These are phyloP conservation scores for Eretmochelys imbricata DNA, from an alignment of 2,113 vertebrate species.

Conservation along the genomic window DNA sequence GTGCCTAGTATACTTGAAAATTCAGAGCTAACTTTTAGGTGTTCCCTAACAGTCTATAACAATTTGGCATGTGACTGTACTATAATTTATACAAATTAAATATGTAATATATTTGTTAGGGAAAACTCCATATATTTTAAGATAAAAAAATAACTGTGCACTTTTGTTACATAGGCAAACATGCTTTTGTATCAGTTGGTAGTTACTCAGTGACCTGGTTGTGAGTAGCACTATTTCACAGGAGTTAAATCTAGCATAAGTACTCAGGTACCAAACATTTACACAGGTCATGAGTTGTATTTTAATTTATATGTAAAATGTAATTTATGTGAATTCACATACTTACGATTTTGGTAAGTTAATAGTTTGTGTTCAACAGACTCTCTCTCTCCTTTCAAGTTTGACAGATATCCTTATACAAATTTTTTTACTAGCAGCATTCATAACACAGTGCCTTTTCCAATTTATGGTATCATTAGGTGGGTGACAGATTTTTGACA, in stretches of 20 bases:
- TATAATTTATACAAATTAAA: neutral
- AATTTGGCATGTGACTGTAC: neutral
- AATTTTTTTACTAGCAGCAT: neutral
- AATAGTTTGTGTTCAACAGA: neutral
- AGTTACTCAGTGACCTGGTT: neutral
- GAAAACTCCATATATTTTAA: neutral
- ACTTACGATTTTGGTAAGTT: neutral
- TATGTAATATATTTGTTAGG: neutral
- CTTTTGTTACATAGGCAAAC: neutral
- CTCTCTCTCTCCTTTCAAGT: neutral
- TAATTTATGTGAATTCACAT: neutral
- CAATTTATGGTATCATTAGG: neutral
- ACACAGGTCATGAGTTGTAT: rapidly evolving
- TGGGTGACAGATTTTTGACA: neutral
- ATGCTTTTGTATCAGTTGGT: neutral
- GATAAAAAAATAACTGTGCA: neutral
- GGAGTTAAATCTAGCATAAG: neutral
- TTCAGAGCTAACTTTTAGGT: no score
- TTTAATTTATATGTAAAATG: neutral
- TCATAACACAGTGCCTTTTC: neutral
- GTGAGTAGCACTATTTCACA: rapidly evolving
- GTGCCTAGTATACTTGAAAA: neutral
- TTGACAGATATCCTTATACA: neutral
- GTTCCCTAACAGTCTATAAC: neutral
- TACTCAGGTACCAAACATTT: neutral